A percentile compares a stretch with the other conserved stretches of the same genome.
phyloP scores from a whole-genome alignment of 1,140 invertebrate species.

The Drosophila paulistorum region DNA sequence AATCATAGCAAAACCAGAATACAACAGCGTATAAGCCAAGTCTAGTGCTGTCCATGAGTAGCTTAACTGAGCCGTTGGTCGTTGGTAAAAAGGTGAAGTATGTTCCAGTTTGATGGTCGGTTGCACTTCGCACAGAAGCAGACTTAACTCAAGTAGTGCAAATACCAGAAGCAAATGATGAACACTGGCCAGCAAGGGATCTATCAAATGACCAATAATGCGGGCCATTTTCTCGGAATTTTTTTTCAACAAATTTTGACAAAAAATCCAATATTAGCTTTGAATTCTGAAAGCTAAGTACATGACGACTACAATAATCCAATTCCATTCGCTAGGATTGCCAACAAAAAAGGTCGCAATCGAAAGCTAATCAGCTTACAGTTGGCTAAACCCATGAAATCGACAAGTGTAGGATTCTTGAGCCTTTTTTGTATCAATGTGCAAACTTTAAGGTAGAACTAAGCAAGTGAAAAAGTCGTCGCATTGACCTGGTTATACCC shows the following conservation, averaged over 20 bases:
- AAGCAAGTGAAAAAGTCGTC: too few relatives aligned
- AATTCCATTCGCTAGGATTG: too few relatives aligned
- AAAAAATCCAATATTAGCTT: not conserved
- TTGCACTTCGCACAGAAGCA: slow-evolving; percentile 22
- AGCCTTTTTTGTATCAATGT: too few relatives aligned
- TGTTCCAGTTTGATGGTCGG: slow-evolving; percentile 23
- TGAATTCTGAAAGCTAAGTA: too few relatives aligned
- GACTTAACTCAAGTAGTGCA: slow-evolving; percentile 27
- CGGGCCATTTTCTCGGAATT: slow-evolving; percentile 3
- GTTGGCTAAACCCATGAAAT: too few relatives aligned
- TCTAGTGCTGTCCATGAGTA: not conserved
- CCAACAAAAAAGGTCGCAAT: too few relatives aligned
- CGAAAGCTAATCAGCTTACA: too few relatives aligned
- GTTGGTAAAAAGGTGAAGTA: not conserved
- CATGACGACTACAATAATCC: too few relatives aligned
- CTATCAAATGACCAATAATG: slow-evolving; percentile 13
- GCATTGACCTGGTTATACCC: too few relatives aligned
- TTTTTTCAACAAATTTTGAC: not conserved
- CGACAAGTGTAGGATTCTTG: too few relatives aligned
- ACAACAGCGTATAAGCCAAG: slow-evolving; percentile 31
- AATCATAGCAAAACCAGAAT: slow-evolving; percentile 30
- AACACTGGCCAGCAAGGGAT: not conserved
- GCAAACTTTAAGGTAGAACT: too few relatives aligned
- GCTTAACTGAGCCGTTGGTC: not conserved
- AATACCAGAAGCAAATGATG: slow-evolving; percentile 16